Evolutionary conservation across 2,888 invertebrate genomes (phyloP), one percentile per base, ranked within the genome.

Genomic region (Altica lythri): DNA sequence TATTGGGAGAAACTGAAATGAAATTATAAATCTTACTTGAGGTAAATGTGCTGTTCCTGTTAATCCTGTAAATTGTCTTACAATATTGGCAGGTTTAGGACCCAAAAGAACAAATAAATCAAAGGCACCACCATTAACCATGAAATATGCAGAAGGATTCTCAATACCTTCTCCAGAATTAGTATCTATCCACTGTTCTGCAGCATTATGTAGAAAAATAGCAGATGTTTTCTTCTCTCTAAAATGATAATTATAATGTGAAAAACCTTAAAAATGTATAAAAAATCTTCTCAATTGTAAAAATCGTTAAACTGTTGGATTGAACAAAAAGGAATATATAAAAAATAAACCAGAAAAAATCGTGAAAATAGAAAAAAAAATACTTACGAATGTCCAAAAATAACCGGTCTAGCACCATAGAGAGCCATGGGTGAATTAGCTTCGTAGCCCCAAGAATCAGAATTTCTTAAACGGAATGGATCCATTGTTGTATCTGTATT

Each of bases 101-200:
- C 97, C 98, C 64, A 95, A 73, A 71, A 97, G 78, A 60, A 98
- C 84, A 74, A 95, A 98, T 1, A 89, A 80, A 74, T 99, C 98
- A 44, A 97, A 84, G n/a, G 95, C 82, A 16, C 96, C 98, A 47
- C 90, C 87, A 76, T 98, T 97, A 2, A 94, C 94, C 81, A 98
- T 93, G 77, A 96, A 97, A 70, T 92, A 89, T 0, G 89, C 87
- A 50, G 81, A 79, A 1, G 81, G 76, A 14, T 79, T 62, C 68
- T 71, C 81, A 4, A 12, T 48, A 40, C 0, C n/a, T n/a, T n/a
- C 81, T 4, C 10, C 14, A 18, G 40, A 48, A 5, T 14, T 29
- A 6, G 96, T 85, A 68, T 98, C 97, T 32, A 98, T 85, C 96
- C 96, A 98, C 0, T 95, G 96, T 78, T 98, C 97, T 0, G 97